Conservation (phyloP, 2,888 invertebrate species). For the Gastrophysa polygoni region DNA sequence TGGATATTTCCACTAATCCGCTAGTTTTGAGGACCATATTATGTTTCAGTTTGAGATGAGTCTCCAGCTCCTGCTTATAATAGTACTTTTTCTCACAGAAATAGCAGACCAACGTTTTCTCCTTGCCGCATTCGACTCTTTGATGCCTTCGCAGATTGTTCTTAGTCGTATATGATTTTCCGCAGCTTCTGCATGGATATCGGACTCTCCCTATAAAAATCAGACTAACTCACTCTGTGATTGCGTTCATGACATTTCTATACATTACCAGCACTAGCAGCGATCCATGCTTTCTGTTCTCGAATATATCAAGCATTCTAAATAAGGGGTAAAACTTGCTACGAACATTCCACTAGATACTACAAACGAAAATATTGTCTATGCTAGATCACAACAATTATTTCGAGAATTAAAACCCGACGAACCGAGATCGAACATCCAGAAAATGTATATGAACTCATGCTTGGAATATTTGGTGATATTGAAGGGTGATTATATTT, state of each 20-base stretch:
- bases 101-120: constrained; percentile 43
- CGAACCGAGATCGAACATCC: too few relatives aligned
- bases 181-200: constrained; percentile 34
- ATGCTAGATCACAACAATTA: too few relatives aligned
- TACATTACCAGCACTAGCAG: neutral
- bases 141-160: constrained; percentile 44
- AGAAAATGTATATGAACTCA: too few relatives aligned
- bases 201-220: constrained; percentile 19
- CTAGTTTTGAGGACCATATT: constrained; percentile 29
- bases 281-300: neutral
- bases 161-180: constrained; percentile 40
- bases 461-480: too few relatives aligned
- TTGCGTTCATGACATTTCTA: too few relatives aligned
- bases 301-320: neutral
- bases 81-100: constrained; percentile 44
- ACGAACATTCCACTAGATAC: neutral
- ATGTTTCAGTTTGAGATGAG: constrained; percentile 40
- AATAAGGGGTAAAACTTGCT: neutral
- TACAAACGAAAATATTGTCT: too few relatives aligned
- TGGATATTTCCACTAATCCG: constrained; percentile 1
- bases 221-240: too few relatives aligned
- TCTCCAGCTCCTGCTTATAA: constrained; percentile 46
- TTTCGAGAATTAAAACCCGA: too few relatives aligned
- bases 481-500: too few relatives aligned
- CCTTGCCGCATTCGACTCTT: constrained; percentile 48